These are phyloP conservation scores for Tadarida brasiliensis DNA, from an alignment of 2,797 vertebrate species.

Conservation along the genomic window DNA sequence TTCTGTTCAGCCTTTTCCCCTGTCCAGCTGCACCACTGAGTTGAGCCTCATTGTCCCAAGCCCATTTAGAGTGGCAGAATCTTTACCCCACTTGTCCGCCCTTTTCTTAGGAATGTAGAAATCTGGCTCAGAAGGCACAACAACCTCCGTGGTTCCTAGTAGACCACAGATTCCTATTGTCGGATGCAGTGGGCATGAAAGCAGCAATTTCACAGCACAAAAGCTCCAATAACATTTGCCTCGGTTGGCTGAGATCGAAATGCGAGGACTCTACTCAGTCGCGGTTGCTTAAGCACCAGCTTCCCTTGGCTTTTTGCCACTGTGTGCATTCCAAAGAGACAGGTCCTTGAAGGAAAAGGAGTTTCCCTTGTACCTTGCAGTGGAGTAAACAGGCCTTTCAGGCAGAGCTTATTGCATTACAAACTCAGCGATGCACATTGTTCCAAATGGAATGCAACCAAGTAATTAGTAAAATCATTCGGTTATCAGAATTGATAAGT, in stretches of 20 bases:
- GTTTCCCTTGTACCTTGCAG: constrained; percentile 88
- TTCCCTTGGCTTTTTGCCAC: constrained; percentile 90
- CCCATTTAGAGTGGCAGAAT: constrained; percentile 83
- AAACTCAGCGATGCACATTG: constrained; percentile 86
- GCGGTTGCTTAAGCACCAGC: constrained; percentile 90
- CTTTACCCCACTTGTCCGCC: constrained; percentile 50
- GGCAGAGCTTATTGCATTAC: constrained; percentile 89
- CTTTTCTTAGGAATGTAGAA: constrained; percentile 83
- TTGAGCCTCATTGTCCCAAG: constrained; percentile 84
- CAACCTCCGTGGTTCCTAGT: constrained; percentile 81
- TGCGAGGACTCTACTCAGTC: constrained; percentile 88
- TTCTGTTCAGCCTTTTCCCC: constrained; percentile 72
- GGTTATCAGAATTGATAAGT: constrained; percentile 85
- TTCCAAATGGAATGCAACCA: constrained; percentile 83
- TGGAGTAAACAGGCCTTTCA: constrained; percentile 89
- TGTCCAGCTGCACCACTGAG: constrained; percentile 75
- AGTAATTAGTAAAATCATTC: constrained; percentile 88
- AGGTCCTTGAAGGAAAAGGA: constrained; percentile 88
- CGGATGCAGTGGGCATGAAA: constrained; percentile 93
- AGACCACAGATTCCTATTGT: constrained; percentile 90
- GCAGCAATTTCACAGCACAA: constrained; percentile 94
- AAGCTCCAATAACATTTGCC: constrained; percentile 92
- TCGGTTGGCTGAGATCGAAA: constrained; percentile 88
- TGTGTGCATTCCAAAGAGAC: constrained; percentile 86
- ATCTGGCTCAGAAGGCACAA: constrained; percentile 86